Evolutionary conservation across 1,140 invertebrate genomes (phyloP).

Genomic region (Pentalonia nigronervosa): DNA sequence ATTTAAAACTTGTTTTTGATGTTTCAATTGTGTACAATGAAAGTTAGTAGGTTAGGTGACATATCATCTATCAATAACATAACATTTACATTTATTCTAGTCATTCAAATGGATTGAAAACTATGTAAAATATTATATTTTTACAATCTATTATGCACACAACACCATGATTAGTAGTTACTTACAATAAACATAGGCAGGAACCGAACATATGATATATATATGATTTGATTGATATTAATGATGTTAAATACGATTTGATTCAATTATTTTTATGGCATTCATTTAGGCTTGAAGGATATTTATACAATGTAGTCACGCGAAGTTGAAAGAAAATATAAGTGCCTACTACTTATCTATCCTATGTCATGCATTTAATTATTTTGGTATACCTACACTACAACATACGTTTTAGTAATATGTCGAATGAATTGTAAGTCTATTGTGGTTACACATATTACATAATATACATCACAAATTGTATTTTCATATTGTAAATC

Average conservation of each 20-base stretch:
- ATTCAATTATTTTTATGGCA: not conserved
- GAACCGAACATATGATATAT: not conserved
- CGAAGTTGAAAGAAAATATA: not conserved
- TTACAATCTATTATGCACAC: not conserved
- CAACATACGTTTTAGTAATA: not conserved
- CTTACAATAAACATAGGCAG: not conserved
- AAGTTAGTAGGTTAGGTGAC: not conserved
- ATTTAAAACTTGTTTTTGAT: not conserved
- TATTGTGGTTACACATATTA: not conserved
- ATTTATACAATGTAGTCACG: not conserved
- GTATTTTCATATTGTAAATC: not conserved
- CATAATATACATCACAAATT: not conserved
- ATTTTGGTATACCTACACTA: not conserved
- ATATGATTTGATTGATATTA: not conserved
- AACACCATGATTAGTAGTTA: not conserved
- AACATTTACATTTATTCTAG: not conserved
- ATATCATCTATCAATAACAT: not conserved
- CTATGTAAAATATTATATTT: not conserved
- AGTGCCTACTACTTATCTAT: not conserved
- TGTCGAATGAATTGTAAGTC: not conserved
- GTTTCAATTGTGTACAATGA: not conserved
- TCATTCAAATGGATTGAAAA: not conserved
- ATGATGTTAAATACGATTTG: not conserved
- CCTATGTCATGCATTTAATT: not conserved
- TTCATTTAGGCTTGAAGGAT: not conserved